Percentiles rank a stretch among this genome's conserved stretches.
Evolutionary conservation across 2,113 vertebrate species (phyloP).

Genomic region (Neopipo cinnamomea): DNA sequence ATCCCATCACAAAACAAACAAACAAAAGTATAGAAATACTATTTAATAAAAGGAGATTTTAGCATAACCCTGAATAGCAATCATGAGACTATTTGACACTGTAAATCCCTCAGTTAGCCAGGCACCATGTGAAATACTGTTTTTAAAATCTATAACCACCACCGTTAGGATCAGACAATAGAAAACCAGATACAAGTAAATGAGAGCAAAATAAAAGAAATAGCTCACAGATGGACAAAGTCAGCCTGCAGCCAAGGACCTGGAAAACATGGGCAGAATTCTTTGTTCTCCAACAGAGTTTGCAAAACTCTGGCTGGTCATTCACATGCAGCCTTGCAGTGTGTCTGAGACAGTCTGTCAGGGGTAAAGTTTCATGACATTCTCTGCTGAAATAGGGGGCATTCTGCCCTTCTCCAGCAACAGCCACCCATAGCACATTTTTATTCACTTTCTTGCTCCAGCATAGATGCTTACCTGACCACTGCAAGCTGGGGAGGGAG

Average conservation of each 20-base stretch:
- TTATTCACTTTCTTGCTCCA: not conserved
- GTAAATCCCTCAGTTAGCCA: not conserved
- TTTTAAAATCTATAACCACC: not conserved
- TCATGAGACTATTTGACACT: not conserved
- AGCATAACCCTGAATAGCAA: not conserved
- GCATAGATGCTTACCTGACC: not conserved
- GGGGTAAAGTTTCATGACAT: not conserved
- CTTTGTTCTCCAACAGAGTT: not conserved
- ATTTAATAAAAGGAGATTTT: not conserved
- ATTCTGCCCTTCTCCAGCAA: not conserved
- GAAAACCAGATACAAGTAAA: not conserved
- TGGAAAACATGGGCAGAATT: not conserved
- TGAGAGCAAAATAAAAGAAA: not conserved
- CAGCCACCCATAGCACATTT: not conserved
- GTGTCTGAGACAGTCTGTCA: not conserved
- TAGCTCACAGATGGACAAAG: not conserved
- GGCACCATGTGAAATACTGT: not conserved
- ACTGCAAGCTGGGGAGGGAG: not conserved
- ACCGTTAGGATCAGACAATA: not conserved
- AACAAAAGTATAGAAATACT: not conserved
- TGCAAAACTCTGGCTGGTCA: not conserved
- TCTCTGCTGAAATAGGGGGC: not conserved
- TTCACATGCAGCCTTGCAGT: not conserved
- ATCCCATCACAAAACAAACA: not conserved
- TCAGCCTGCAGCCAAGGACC: not conserved